phyloP scores from a whole-genome alignment of 2,888 invertebrate species.

The Acronicta psi region DNA sequence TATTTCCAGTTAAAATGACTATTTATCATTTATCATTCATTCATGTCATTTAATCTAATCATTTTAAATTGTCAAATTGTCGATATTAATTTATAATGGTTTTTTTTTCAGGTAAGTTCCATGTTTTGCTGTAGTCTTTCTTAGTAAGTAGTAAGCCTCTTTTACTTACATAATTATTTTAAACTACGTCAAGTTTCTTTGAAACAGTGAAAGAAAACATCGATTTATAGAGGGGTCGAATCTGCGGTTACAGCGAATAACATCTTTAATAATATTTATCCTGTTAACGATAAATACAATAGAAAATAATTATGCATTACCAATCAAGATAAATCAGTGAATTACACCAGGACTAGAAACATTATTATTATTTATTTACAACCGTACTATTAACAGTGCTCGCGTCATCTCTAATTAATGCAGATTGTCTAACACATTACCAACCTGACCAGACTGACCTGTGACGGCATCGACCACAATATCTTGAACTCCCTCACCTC shows the following conservation, averaged over 20 bases:
- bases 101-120: slow-evolving; percentile 52
- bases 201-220: too few species aligned
- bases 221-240: too few species aligned
- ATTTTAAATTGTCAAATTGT: not conserved
- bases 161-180: too few species aligned
- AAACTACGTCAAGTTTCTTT: too few species aligned
- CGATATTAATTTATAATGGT: slow-evolving; percentile 4
- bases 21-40: too few species aligned
- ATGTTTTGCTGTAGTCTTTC: not conserved
- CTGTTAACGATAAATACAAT: too few species aligned
- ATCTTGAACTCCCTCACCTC: slow-evolving; percentile 52
- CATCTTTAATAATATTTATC: too few species aligned
- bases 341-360: not conserved
- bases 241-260: too few species aligned
- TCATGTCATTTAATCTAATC: too few species aligned
- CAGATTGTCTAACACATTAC: slow-evolving; percentile 72
- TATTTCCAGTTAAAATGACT: too few species aligned
- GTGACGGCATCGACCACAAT: slow-evolving; percentile 61
- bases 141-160: not conserved
- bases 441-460: slow-evolving; percentile 66
- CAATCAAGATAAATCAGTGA: not conserved
- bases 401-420: slow-evolving; percentile 81
- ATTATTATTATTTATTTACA: slow-evolving; percentile 21
- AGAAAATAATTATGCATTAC: too few species aligned
- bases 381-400: slow-evolving; percentile 38